Evolutionary conservation across 2,888 invertebrate genomes (phyloP), one percentile per base, ranked within the genome.

Genomic region (Cancer borealis): DNA sequence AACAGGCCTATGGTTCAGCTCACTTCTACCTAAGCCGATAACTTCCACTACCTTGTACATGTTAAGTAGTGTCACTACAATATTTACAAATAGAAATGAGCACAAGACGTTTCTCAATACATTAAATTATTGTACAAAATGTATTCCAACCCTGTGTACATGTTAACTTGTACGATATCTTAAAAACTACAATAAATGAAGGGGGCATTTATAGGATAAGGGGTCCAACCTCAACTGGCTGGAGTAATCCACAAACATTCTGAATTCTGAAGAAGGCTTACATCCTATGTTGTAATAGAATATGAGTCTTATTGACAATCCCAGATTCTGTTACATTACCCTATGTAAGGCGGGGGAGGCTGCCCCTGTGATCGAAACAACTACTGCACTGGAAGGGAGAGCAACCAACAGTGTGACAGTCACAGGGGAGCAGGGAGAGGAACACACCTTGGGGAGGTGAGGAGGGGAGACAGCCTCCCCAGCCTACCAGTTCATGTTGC

Each of bases 41-140:
- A 94, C 92, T 92, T 94, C 92, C 94, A 94, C 94, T 94, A 94
- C 94, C 94, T 94, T 94, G 94, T 94, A 94, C 94, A 94, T 93
- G 90, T 89, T 93, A 90, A 93, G 93, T 93, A 92, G 92, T 94
- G 94, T 94, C 88, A 94, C 94, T 94, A 94, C 94, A 94, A 94
- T 94, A 94, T 94, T 94, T 94, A 94, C 94, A 94, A 92, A 94
- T 94, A 94, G 94, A 94, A 94, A 94, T 94, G 94, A 94, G 94
- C 94, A 94, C 91, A 94, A 94, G 92, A 94, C 94, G 92, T 94
- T 90, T 92, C 92, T 92, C 93, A 93, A 92, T 94, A 94, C 94
- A 94, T 94, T 94, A 94, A 92, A 94, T 92, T 94, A 94, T 94
- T 94, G 94, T 94, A 94, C 94, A 94, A 94, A 94, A 94, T 94